These are phyloP conservation scores for Tenualosa ilisha DNA, from an alignment of 2,797 vertebrate genomes.

Conservation along the genomic window DNA sequence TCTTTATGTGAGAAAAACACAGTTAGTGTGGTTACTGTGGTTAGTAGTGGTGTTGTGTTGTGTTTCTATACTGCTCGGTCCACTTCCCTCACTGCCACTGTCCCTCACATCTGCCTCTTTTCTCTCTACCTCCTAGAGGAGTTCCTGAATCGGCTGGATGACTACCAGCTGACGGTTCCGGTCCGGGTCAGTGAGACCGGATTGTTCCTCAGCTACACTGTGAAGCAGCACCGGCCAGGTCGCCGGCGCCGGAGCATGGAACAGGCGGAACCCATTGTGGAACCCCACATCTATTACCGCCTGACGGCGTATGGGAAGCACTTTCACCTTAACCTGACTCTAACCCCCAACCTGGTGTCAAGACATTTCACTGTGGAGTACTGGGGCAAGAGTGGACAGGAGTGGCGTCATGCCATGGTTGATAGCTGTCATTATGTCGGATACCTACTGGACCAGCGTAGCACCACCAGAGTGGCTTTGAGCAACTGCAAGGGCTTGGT, in stretches of 20 bases:
- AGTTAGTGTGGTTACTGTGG: background rate
- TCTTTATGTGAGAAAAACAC: background rate
- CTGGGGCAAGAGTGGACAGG: conserved; percentile 90
- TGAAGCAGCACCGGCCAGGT: conserved; percentile 90
- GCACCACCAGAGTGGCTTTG: conserved; percentile 91
- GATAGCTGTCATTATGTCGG: conserved; percentile 97
- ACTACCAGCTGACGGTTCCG: conserved; percentile 95
- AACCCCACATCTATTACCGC: conserved; percentile 92
- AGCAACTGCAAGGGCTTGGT: conserved; percentile 98
- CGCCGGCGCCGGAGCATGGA: conserved; percentile 86
- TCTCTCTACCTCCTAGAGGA: conserved; percentile 86
- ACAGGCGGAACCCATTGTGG: conserved; percentile 75
- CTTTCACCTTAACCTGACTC: conserved; percentile 97
- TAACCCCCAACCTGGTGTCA: conserved; percentile 93
- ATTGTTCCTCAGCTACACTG: conserved; percentile 96
- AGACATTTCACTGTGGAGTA: conserved; percentile 97
- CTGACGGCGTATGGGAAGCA: conserved; percentile 97
- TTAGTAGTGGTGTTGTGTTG: background rate
- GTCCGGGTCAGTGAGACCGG: conserved; percentile 92
- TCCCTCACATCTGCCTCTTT: conserved; percentile 61
- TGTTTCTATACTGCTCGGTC: conserved; percentile 17
- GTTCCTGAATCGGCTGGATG: conserved; percentile 98
- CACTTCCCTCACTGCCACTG: conserved; percentile 57
- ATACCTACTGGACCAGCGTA: conserved; percentile 88
- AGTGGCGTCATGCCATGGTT: conserved; percentile 87